Base-by-base conservation (phyloP, 2,113 vertebrate genomes). In the Halcyon malimbica region DNA sequence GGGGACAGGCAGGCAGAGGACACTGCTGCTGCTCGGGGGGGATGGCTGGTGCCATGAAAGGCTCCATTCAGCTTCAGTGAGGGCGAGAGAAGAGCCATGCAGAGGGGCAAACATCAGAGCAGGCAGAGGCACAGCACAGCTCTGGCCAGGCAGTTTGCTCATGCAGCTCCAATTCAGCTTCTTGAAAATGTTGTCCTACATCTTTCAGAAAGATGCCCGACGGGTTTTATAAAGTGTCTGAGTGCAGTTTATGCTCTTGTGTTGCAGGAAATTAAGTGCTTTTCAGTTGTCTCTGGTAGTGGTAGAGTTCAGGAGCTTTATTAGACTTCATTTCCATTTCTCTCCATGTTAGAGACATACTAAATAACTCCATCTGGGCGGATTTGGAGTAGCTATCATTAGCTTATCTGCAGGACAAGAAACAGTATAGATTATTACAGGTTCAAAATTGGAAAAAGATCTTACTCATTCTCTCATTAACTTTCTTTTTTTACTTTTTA, bases 251-350 rank as follows among this genome's bases (percentile, higher is more conserved):
- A 25, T 81, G 91, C 80, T 94, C 89, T 92, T 46, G 77, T 77
- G 48, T 46, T 87, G 81, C 83, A 96, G 94, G 91, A 94, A 95
- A 96, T 95, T 81, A 95, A 92, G 84, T 89, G 87, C 69, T 78
- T 93, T 68, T 81, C 0, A 8, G 77, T 87, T 95, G 77, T 89
- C 89, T 97, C 89, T 23, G 33, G 84, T 83, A 70, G 84, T 51
- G 91, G 83, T 56, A 89, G 91, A 83, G 84, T 83, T 78, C 64
- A n/a, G 65, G 35, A 96, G 87, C 63, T 69, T 92, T 92, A 91
- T 96, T 97, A 95, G 92, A 25, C 80, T 79, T 91, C 44, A 95
- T 89, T 97, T 97, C 83, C 87, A 94, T 89, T 87, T 89, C 57
- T 84, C 63, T 91, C 65, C 33, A 0, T 64, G 63, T 62, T 63